Evolutionary conservation across 2,113 vertebrate species (phyloP).

Genomic region (Mormyrus iriodes): DNA sequence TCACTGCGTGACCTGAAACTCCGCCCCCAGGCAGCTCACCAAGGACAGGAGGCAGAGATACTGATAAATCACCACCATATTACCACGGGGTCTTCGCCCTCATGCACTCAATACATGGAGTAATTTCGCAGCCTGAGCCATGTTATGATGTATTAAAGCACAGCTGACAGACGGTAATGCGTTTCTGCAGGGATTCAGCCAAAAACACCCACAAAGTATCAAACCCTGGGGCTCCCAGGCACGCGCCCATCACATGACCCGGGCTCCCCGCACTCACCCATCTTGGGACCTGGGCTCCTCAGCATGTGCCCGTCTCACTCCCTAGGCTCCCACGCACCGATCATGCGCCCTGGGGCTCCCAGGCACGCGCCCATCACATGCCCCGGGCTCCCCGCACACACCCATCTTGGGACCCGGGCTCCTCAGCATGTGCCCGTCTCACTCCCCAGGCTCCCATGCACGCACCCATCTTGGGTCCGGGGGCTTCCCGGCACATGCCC

Average conservation of each 20-base stretch:
- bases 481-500: neutral
- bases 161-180: neutral
- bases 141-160: neutral
- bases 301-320: too few species aligned
- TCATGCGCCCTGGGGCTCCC: too few species aligned
- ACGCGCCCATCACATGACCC: neutral
- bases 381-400: too few species aligned
- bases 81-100: neutral
- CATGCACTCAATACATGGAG: neutral
- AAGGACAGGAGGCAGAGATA: neutral
- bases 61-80: neutral
- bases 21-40: neutral
- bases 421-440: too few species aligned
- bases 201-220: neutral
- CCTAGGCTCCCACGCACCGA: too few species aligned
- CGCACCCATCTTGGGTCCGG: too few species aligned
- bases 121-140: neutral
- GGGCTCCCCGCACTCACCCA: too few species aligned
- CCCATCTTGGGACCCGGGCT: too few species aligned
- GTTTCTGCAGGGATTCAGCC: neutral
- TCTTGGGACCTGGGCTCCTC: too few species aligned
- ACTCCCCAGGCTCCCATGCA: too few species aligned
- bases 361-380: neutral
- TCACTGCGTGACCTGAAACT: neutral
- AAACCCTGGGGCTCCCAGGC: neutral